phyloP scores from a whole-genome alignment of 2,888 invertebrate genomes.

The Caenorhabditis sp. region DNA sequence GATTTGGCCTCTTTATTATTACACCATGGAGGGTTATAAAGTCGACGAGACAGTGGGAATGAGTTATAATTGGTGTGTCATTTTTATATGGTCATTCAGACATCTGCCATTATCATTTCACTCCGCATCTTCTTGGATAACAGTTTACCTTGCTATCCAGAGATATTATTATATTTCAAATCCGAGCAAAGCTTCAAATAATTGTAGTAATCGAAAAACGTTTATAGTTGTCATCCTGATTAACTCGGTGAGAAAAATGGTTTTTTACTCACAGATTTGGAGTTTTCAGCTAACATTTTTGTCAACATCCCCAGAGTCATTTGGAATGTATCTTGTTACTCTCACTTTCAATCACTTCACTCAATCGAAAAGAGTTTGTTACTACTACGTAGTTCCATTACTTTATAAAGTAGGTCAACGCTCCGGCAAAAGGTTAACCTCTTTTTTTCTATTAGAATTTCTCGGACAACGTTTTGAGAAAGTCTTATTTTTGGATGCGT shows the following conservation, averaged over 20 bases:
- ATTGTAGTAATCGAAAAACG: slow-evolving; percentile 77
- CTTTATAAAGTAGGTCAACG: too few species aligned
- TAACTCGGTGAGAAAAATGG: slow-evolving; percentile 37
- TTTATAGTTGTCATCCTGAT: slow-evolving; percentile 81
- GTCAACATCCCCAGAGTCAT: slow-evolving; percentile 48
- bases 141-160: slow-evolving; percentile 80
- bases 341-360: slow-evolving; percentile 85
- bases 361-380: slow-evolving; percentile 72
- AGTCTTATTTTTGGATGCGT: neutral
- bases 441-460: too few species aligned
- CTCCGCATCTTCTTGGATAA: slow-evolving; percentile 60
- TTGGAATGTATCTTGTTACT: slow-evolving; percentile 16
- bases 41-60: slow-evolving; percentile 19
- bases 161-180: slow-evolving; percentile 93
- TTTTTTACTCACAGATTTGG: neutral
- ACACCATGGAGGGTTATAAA: slow-evolving; percentile 60
- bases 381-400: too few species aligned
- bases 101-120: neutral
- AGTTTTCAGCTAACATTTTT: slow-evolving; percentile 50
- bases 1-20: slow-evolving; percentile 66
- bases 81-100: neutral
- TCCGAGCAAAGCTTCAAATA: slow-evolving; percentile 84
- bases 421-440: too few species aligned
- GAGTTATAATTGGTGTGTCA: neutral
- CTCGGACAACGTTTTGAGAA: too few species aligned